phyloP scores from a whole-genome alignment of 2,797 vertebrate species.

The Manis crassicaudata region DNA sequence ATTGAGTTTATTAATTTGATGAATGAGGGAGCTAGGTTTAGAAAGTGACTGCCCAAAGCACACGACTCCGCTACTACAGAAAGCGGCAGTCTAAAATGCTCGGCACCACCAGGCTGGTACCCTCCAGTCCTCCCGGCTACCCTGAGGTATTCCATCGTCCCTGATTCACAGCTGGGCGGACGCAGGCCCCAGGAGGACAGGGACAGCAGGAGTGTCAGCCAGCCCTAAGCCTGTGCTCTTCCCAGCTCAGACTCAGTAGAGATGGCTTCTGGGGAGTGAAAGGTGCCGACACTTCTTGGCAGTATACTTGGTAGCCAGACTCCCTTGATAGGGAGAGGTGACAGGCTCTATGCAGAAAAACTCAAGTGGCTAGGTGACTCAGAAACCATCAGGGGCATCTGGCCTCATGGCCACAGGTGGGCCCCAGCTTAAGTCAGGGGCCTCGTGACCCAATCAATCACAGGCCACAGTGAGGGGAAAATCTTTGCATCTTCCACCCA shows the following conservation, averaged over 20 bases:
- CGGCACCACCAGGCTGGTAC: neutral
- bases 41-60: neutral
- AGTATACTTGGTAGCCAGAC: neutral
- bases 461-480: neutral
- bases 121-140: neutral
- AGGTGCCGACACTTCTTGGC: neutral
- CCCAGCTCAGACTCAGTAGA: neutral
- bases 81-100: neutral
- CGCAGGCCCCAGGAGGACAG: neutral
- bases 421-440: neutral
- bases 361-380: neutral
- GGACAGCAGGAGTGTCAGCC: neutral
- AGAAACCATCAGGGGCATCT: neutral
- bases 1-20: neutral
- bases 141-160: neutral
- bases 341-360: neutral
- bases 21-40: constrained; percentile 26
- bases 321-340: neutral
- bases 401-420: neutral
- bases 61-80: neutral
- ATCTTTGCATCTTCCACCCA: neutral
- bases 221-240: neutral
- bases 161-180: neutral
- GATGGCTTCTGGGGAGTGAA: neutral
- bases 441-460: neutral